Percentiles rank a stretch among this genome's conserved stretches.
Conservation (phyloP, 2,113 vertebrate genomes). For the Galbula dea region DNA sequence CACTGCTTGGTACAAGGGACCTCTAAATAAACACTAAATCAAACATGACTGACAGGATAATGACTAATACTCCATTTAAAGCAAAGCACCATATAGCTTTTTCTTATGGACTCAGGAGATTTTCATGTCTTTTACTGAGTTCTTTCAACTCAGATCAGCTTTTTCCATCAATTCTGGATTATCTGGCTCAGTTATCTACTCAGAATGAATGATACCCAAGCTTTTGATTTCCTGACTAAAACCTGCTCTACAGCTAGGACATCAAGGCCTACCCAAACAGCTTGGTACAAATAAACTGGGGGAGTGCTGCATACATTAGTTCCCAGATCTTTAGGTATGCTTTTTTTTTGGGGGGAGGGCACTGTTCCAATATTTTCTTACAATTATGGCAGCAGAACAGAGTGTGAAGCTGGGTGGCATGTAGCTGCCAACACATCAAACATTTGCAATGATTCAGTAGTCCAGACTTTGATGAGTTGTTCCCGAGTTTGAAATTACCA, state of each 20-base stretch:
- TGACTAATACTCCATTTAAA: neutral
- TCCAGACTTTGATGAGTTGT: conserved; percentile 29
- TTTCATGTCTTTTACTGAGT: neutral
- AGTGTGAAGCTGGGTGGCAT: conserved; percentile 63
- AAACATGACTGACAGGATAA: neutral
- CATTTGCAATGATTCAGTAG: conserved; percentile 62
- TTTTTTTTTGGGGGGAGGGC: neutral
- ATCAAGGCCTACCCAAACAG: neutral
- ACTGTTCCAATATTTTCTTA: conserved; percentile 53
- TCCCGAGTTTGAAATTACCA: neutral
- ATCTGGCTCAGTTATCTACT: neutral
- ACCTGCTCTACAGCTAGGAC: conserved; percentile 9
- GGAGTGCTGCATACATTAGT: conserved; percentile 30
- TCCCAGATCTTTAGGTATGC: conserved; percentile 41
- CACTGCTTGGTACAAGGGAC: neutral
- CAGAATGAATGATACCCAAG: neutral
- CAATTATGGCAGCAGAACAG: conserved; percentile 55
- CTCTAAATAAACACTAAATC: neutral
- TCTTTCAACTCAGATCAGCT: neutral
- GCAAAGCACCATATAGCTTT: neutral
- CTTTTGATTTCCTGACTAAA: conserved; percentile 6
- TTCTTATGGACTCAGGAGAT: neutral
- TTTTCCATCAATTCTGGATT: neutral
- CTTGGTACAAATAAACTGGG: conserved; percentile 21
- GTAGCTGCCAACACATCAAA: conserved; percentile 57